Percentiles rank a stretch among this genome's conserved stretches.
Evolutionary conservation across 2,113 vertebrate species (phyloP).

Genomic region (Megalops atlanticus): DNA sequence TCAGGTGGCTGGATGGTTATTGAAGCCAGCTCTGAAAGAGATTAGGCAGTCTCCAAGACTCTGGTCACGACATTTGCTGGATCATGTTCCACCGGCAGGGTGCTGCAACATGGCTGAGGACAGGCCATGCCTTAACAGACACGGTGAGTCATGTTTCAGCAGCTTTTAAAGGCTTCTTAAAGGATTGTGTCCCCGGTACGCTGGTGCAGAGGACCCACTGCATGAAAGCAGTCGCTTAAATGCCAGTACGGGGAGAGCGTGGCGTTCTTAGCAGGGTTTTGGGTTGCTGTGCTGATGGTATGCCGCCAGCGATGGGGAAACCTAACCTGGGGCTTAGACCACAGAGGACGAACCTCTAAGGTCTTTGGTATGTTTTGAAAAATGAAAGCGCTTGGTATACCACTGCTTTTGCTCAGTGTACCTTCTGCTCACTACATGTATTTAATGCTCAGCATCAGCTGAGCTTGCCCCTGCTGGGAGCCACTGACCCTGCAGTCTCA

Average conservation of each 20-base stretch:
- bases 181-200: conserved; percentile 31
- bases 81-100: too few relatives aligned
- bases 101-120: too few relatives aligned
- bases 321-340: background rate
- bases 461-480: background rate
- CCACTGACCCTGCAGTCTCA: conserved; percentile 5
- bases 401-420: conserved; percentile 14
- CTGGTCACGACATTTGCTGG: too few relatives aligned
- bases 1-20: too few relatives aligned
- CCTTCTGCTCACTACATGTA: conserved; percentile 23
- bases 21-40: too few relatives aligned
- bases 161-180: conserved; percentile 36
- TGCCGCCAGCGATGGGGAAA: background rate
- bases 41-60: too few relatives aligned
- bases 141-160: too few relatives aligned
- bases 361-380: too few relatives aligned
- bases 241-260: conserved; percentile 28
- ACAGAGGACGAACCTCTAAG: too few relatives aligned
- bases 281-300: conserved; percentile 26
- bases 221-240: conserved; percentile 37
- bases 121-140: too few relatives aligned
- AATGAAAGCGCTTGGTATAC: conserved; percentile 24
- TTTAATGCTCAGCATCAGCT: background rate
- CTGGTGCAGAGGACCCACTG: conserved; percentile 6
- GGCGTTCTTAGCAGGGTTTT: conserved; percentile 31